Evolutionary conservation across 64 coral and sea anemone species (phyloP), one percentile per base, ranked within the genome.

Genomic region (Platygyra sinensis): DNA sequence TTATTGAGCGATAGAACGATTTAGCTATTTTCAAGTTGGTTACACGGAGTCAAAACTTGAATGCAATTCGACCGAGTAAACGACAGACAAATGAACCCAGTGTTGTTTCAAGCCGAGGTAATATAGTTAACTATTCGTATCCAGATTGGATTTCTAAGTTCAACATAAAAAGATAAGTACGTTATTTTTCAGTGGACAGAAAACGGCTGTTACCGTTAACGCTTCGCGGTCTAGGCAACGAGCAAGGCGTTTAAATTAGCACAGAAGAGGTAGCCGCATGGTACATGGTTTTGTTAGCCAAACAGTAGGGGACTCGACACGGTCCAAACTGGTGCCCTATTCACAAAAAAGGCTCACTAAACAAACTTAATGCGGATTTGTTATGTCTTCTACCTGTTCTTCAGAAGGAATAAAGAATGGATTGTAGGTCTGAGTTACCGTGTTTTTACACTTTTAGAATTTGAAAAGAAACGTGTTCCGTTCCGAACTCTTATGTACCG

Each of bases 221-320:
- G 46, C 24, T 57, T 55, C 22, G 76, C 76, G 55, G 76, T 59
- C 51, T 79, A 79, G 49, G 76, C 76, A 79, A 79, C 76, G 38
- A 79, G 51, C 59, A 79, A 28, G 25, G 13, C 51, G 51, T 27
- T 52, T 24, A 29, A 79, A 57, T 55, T 54, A 79, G 49, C 49
- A 55, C 51, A 28, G 51, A n/a, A 29, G 51, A 12, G 49, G 25
- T 0, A 79, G n/a, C 76, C 11, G 49, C 76, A 51, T 50, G 74
- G 36, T 77, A 38, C 76, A 51, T n/a, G 42, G 36, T 77, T 42
- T 77, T n/a, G 19, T 24, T 42, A 0, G 39, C 10, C 30, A 42
- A 77, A 77, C 16, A 77, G 74, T 22, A 24, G 74, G 20, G 32
- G 8, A 4, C 16, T 17, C 52, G 74, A 77, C 74, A n/a, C 14